Evolutionary conservation across 2,113 vertebrate species (phyloP), one percentile per base, ranked within the genome.

Genomic region (Melanocharis versteri): DNA sequence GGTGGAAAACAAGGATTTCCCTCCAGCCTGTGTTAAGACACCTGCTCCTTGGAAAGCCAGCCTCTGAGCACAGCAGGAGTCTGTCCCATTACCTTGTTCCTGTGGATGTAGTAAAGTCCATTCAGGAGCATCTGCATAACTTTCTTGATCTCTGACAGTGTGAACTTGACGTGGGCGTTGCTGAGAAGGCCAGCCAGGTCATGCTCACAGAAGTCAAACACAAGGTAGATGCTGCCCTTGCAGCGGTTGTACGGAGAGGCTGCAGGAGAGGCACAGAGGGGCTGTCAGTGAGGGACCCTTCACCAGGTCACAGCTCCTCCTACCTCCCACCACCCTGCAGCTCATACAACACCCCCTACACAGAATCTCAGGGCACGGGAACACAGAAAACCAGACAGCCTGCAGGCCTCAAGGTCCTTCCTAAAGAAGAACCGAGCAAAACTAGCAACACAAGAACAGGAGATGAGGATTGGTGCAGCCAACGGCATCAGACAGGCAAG

Each of bases 61-160:
- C 30, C 82, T 62, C 23, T 33, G 51, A 44, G 33, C 79, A 68
- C 40, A 54, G 53, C 35, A 44, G 3, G 1, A 44, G 51, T 24
- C 57, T 23, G n/a, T 35, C 24, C 35, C 53, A 2, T 80, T 89
- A 99, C 99, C 99, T 99, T 99, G 97, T 99, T 99, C 87, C 99
- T 98, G 97, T 99, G 99, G 96, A 99, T 99, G 97, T 99, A 99
- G 97, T 99, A 99, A 48, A 99, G 98, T 23, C 99, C 99, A 5
- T 99, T 99, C 69, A 99, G 97, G 23, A 99, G 96, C 99, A 99
- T 99, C 96, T 99, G 99, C 99, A 99, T 99, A 48, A 99, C 99
- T 86, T 99, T 99, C 98, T 99, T 99, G 97, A 99, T 99, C 97
- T 99, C 99, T 0, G 99, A 98, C 72, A 99, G 97, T 0, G 99